These are phyloP conservation scores for Agrotis clavis DNA, from an alignment of 2,888 invertebrate species.

Conservation along the genomic window DNA sequence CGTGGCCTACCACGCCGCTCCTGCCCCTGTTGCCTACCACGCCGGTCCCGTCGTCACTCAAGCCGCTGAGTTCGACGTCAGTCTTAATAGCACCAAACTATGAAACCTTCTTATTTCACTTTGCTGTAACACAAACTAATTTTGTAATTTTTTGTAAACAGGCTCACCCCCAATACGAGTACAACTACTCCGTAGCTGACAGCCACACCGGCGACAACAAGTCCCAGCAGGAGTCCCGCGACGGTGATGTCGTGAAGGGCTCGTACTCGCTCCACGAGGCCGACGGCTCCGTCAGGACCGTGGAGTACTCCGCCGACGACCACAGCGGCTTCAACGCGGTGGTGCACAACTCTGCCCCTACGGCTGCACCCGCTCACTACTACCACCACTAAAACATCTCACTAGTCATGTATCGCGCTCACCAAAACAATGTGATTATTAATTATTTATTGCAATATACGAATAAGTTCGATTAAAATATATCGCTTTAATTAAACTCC, in stretches of 20 bases:
- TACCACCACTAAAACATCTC: conserved; percentile 69
- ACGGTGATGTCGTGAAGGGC: conserved; percentile 90
- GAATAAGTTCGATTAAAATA: conserved; percentile 45
- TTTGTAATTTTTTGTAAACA: conserved; percentile 56
- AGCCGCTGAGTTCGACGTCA: conserved; percentile 59
- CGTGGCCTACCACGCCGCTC: conserved; percentile 34
- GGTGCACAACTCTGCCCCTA: conserved; percentile 78
- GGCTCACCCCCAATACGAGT: conserved; percentile 88
- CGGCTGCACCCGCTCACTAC: conserved; percentile 70
- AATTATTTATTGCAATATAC: conserved; percentile 61
- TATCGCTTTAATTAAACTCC: background rate
- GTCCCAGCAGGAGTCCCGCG: conserved; percentile 89
- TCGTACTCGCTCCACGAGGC: conserved; percentile 90
- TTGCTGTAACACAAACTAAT: background rate
- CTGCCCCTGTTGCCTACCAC: conserved; percentile 55
- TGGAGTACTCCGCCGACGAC: conserved; percentile 90
- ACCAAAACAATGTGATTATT: conserved; percentile 57
- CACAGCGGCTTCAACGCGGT: conserved; percentile 88
- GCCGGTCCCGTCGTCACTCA: conserved; percentile 50
- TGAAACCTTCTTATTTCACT: background rate
- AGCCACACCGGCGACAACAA: conserved; percentile 91
- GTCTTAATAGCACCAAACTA: background rate
- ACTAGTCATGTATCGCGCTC: conserved; percentile 34
- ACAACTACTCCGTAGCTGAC: conserved; percentile 90
- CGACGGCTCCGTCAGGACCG: conserved; percentile 90